Evolutionary conservation across 2,888 invertebrate species (phyloP).

Genomic region (Aleiodes alternator): DNA sequence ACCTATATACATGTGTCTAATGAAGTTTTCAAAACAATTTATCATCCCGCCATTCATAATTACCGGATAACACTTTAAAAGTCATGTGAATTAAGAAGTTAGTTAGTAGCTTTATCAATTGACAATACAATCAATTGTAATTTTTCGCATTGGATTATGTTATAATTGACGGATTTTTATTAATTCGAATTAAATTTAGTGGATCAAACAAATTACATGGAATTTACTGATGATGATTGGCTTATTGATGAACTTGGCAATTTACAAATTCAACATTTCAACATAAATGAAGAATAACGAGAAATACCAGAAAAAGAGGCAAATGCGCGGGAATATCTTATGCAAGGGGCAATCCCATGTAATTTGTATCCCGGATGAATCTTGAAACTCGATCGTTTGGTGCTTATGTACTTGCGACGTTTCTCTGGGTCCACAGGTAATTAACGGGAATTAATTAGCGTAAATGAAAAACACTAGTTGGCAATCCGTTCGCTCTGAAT

Average conservation of each 20-base stretch:
- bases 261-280: neutral
- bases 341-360: slow-evolving; percentile 58
- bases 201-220: no score
- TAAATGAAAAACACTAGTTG: slow-evolving; percentile 59
- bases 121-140: slow-evolving; percentile 11
- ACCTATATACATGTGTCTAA: slow-evolving; percentile 56
- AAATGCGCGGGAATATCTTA: slow-evolving; percentile 50
- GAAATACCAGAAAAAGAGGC: slow-evolving; percentile 1
- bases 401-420: slow-evolving; percentile 52
- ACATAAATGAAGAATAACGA: slow-evolving; percentile 15
- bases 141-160: no score
- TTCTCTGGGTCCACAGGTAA: slow-evolving; percentile 61
- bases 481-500: slow-evolving; percentile 50
- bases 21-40: slow-evolving; percentile 66
- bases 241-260: neutral
- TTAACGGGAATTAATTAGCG: slow-evolving; percentile 70
- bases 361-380: slow-evolving; percentile 60
- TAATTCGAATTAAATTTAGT: no score
- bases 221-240: no score
- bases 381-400: slow-evolving; percentile 57
- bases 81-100: slow-evolving; percentile 5
- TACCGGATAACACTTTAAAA: slow-evolving; percentile 52
- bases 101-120: neutral
- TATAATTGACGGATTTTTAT: no score
- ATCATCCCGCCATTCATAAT: slow-evolving; percentile 66